Percentiles rank a stretch among this genome's conserved stretches.
Evolutionary conservation across 2,113 vertebrate species (phyloP).

Genomic region (Zeus faber): DNA sequence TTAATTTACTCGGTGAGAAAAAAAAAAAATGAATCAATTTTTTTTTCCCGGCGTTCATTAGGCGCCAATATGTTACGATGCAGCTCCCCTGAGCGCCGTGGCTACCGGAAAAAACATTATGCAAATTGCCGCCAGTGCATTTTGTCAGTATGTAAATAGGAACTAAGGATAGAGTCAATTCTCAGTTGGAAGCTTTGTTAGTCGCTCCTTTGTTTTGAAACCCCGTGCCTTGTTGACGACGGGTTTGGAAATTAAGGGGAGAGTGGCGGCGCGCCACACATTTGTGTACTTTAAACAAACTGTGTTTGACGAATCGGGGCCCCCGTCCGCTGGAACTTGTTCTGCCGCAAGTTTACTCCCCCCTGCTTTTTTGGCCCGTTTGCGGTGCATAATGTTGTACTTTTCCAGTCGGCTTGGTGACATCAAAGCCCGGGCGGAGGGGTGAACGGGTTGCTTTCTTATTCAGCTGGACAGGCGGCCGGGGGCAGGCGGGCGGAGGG

Average conservation of each 20-base stretch:
- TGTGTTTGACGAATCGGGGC: constrained; percentile 1
- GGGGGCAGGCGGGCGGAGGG: neutral
- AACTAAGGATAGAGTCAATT: constrained; percentile 84
- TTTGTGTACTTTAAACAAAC: constrained; percentile 20
- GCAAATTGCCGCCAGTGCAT: constrained; percentile 88
- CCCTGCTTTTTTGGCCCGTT: neutral
- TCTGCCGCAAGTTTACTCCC: neutral
- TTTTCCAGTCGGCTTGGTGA: constrained; percentile 1
- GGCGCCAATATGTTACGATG: constrained; percentile 99
- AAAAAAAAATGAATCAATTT: no score
- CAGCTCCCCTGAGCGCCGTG: constrained; percentile 88
- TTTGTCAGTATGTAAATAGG: constrained; percentile 96
- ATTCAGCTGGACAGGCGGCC: neutral
- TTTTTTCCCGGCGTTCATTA: constrained; percentile 99
- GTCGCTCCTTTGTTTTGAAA: constrained; percentile 75
- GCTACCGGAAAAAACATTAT: constrained; percentile 97
- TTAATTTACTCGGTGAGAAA: constrained; percentile 99
- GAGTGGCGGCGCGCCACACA: constrained; percentile 37
- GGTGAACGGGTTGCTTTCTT: constrained; percentile 7
- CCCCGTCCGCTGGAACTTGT: neutral
- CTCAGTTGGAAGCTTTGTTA: constrained; percentile 84
- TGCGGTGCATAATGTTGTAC: constrained; percentile 7
- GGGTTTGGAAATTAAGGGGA: constrained; percentile 58
- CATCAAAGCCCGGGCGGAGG: constrained; percentile 18
- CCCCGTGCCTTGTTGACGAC: constrained; percentile 58